These are phyloP conservation scores for Halcyon badia DNA, from an alignment of 2,797 vertebrate genomes.

Conservation along the genomic window DNA sequence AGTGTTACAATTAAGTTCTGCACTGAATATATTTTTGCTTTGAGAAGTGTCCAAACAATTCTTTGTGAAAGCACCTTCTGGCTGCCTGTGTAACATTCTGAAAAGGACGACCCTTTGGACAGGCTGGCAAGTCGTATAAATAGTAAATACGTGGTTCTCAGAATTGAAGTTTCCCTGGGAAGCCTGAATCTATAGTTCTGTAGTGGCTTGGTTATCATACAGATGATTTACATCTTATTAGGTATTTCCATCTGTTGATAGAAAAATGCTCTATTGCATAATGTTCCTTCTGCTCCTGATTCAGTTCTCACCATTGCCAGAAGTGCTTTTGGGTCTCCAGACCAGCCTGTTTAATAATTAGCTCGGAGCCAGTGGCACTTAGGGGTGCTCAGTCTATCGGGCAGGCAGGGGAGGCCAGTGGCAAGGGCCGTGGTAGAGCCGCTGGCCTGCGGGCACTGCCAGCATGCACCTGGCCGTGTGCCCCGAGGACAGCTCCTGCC, in stretches of 20 bases:
- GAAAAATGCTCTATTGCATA: not conserved
- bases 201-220: conserved; percentile 10
- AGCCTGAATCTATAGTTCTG: conserved; percentile 21
- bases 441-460: not conserved
- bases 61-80: conserved; percentile 58
- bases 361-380: not conserved
- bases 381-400: not conserved
- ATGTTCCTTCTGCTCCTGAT: not conserved
- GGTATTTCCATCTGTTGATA: conserved; percentile 35
- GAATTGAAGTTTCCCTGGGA: conserved; percentile 37
- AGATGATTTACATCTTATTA: conserved; percentile 42
- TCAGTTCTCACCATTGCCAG: not conserved
- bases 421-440: not conserved
- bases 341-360: not conserved
- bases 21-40: conserved; percentile 31
- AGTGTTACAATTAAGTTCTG: conserved; percentile 26
- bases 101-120: not conserved
- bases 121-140: conserved; percentile 38
- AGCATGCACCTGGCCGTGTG: fast-evolving
- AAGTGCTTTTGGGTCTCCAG: not conserved
- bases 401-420: not conserved
- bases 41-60: conserved; percentile 15
- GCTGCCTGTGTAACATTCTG: not conserved
- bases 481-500: not conserved
- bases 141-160: conserved; percentile 1